phyloP scores from a whole-genome alignment of 53 echinoderm and acorn worm genomes.

The Zoroaster sp. region DNA sequence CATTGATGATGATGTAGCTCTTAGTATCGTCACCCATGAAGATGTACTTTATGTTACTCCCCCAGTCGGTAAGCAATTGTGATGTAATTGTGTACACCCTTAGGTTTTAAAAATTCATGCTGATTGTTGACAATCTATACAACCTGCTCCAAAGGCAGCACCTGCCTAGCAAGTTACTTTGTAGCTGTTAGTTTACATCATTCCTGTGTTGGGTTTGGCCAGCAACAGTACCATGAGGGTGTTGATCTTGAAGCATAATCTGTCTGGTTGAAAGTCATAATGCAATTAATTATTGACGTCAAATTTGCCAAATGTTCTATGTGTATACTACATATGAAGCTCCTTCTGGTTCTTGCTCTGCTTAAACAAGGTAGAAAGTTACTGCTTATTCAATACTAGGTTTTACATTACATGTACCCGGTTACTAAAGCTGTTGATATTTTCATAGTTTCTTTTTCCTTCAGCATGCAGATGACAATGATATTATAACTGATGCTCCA shows the following conservation, averaged over 20 bases:
- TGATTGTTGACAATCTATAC: background rate
- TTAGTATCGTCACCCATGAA: background rate
- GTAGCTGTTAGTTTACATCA: background rate
- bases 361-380: background rate
- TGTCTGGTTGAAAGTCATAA: too few relatives aligned
- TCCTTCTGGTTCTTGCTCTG: background rate
- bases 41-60: background rate
- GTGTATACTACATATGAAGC: background rate
- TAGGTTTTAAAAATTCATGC: background rate
- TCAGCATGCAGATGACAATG: background rate
- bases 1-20: conserved; percentile 1
- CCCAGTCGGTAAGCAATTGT: background rate
- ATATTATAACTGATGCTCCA: background rate
- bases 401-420: background rate
- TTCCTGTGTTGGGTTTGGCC: background rate
- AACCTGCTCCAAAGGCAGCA: background rate
- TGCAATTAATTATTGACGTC: background rate
- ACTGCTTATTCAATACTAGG: background rate
- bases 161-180: background rate
- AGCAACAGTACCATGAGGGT: background rate
- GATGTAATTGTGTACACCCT: background rate
- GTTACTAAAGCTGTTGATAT: background rate
- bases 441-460: background rate
- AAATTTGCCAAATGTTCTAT: background rate
- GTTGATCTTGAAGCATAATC: background rate